Percentiles rank a stretch among this genome's conserved stretches.
Conservation (phyloP, 1,140 invertebrate species). For the Battus philenor region DNA sequence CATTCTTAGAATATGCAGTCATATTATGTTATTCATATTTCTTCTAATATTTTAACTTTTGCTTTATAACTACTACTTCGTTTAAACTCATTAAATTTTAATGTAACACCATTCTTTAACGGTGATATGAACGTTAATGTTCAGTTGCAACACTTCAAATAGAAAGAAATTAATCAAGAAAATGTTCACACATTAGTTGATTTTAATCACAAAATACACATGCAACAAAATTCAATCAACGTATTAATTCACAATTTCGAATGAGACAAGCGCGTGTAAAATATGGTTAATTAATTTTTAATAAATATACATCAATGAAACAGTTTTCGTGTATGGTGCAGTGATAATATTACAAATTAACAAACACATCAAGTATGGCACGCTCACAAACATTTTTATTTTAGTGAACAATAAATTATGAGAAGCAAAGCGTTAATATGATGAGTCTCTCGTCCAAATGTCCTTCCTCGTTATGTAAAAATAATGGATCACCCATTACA, state of each 20-base stretch:
- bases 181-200: neutral
- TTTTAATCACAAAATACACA: neutral
- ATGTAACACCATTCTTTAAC: too few species aligned
- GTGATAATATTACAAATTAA: neutral
- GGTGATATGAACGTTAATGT: too few species aligned
- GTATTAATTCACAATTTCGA: neutral
- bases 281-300: neutral
- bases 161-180: neutral
- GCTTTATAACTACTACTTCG: too few species aligned
- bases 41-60: too few species aligned
- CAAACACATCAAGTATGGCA: slow-evolving; percentile 48
- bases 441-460: slow-evolving; percentile 25
- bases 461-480: neutral
- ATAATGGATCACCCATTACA: neutral
- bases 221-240: neutral
- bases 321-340: neutral
- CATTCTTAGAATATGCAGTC: too few species aligned
- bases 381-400: slow-evolving; percentile 48
- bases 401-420: slow-evolving; percentile 39
- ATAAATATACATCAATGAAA: neutral
- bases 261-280: neutral
- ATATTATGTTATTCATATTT: too few species aligned
- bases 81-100: too few species aligned
- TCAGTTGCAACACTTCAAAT: too few species aligned
- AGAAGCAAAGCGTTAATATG: slow-evolving; percentile 40